A percentile compares a stretch with the other conserved stretches of the same genome.
Evolutionary conservation across 2,113 vertebrate genomes (phyloP).

Genomic region (Nesogale talazaci): DNA sequence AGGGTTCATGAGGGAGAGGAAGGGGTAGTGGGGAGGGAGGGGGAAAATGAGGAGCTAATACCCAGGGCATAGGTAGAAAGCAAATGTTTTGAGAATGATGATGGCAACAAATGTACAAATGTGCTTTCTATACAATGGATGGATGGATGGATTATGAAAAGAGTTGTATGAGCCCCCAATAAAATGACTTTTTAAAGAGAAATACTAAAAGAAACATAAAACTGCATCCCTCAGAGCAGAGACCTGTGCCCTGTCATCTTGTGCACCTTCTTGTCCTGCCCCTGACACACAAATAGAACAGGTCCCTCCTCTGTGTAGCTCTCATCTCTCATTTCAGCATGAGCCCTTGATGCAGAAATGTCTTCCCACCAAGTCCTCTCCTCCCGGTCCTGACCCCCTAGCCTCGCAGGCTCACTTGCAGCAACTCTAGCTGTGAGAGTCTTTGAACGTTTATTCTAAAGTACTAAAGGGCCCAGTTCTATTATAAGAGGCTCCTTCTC

Average conservation of each 20-base stretch:
- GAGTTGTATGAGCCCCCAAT: too few species aligned
- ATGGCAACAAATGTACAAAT: too few species aligned
- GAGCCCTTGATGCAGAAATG: neutral
- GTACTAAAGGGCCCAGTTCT: neutral
- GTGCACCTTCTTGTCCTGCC: neutral
- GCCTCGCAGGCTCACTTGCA: conserved; percentile 23
- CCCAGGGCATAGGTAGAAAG: too few species aligned
- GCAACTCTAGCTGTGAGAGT: conserved; percentile 17
- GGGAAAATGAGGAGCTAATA: too few species aligned
- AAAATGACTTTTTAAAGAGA: too few species aligned
- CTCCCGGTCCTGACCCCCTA: neutral
- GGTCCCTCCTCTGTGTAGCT: neutral
- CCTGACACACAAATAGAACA: neutral
- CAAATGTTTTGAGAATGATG: too few species aligned
- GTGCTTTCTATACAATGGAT: too few species aligned
- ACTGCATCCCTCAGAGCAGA: neutral
- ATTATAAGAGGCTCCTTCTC: neutral
- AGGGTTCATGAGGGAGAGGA: too few species aligned
- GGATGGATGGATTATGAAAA: too few species aligned
- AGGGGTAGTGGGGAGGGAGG: too few species aligned
- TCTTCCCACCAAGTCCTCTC: neutral
- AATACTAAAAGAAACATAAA: too few species aligned
- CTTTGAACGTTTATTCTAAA: conserved; percentile 53
- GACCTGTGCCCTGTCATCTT: neutral
- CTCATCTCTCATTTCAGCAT: conserved; percentile 4